Evolutionary conservation across 2,113 vertebrate species (phyloP), one percentile per base, ranked within the genome.

Genomic region (Leptosomus discolor): DNA sequence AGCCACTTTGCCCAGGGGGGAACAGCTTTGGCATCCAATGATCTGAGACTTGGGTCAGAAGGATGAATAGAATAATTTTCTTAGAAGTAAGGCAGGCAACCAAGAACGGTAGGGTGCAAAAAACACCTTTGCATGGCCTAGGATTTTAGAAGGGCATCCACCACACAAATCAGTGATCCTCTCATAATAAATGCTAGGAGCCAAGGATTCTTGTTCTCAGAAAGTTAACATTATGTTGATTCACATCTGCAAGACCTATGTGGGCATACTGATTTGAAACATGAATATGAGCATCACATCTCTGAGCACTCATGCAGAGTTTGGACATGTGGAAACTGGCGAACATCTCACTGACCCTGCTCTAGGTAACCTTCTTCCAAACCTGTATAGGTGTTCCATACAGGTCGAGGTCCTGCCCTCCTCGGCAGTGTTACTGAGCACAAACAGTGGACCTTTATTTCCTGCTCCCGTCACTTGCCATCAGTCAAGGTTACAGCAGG

Each of bases 131-230:
- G 29, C 24, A 30, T 57, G 32, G 73, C 15, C 51, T 21, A 36
- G 18, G 46, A 57, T 60, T 68, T 82, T 41, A 63, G n/a, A 84
- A 77, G 26, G 23, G 24, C 17, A 60, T 39, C 71, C 0, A 2
- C 18, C 34, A 36, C 2, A 3, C 0, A 0, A 19, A 24, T 64
- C 51, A 74, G 34, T 8, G 24, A 39, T n/a, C 27, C 21, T 56
- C 43, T 46, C 6, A 4, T 21, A 71, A 41, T 51, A 79, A 69
- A 89, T 41, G 20, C 36, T 32, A n/a, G 60, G 18, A 68, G 5
- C 30, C 34, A 46, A 9, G n/a, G 51, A 65, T 48, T 34, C 2
- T 1, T 63, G 14, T 67, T 83, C 53, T 50, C 41, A 50, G 70
- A 85, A 91, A 80, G 54, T 32, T 65, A 70, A 24, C 1, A 2